phyloP scores from a whole-genome alignment of 2,113 vertebrate genomes.

The Baryphthengus martii region DNA sequence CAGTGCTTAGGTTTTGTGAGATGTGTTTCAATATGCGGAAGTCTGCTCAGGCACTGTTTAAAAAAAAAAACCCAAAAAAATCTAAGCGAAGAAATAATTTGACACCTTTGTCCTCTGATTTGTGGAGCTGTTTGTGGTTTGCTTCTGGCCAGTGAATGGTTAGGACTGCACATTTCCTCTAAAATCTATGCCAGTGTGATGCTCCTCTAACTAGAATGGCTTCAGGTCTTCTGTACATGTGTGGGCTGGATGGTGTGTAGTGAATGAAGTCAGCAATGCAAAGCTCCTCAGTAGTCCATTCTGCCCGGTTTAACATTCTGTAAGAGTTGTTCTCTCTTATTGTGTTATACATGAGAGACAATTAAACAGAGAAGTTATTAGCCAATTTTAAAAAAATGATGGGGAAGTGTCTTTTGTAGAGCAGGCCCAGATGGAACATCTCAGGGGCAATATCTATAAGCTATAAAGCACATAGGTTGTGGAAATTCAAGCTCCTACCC shows the following conservation, averaged over 20 bases:
- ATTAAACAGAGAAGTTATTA: not conserved
- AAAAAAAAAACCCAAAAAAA: not conserved
- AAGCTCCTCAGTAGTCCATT: not conserved
- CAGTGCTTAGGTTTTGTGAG: not conserved
- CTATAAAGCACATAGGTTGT: not conserved
- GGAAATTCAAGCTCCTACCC: not conserved
- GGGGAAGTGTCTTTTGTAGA: not conserved
- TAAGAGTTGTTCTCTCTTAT: not conserved
- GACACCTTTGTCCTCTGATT: not conserved
- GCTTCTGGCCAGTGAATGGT: not conserved
- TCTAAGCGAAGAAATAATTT: not conserved
- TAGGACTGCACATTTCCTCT: not conserved
- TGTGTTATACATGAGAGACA: accelerated
- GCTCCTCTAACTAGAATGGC: not conserved
- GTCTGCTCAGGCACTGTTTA: not conserved
- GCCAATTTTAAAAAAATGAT: not conserved
- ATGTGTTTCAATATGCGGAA: not conserved
- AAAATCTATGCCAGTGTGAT: not conserved
- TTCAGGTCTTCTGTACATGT: not conserved
- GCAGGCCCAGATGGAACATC: not conserved
- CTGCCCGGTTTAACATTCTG: not conserved
- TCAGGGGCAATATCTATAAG: not conserved
- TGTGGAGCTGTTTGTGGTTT: not conserved
- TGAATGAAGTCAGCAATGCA: not conserved
- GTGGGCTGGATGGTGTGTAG: accelerated